These are phyloP conservation scores for Trichogramma evanescens DNA, from an alignment of 2,888 invertebrate genomes.

Conservation along the genomic window DNA sequence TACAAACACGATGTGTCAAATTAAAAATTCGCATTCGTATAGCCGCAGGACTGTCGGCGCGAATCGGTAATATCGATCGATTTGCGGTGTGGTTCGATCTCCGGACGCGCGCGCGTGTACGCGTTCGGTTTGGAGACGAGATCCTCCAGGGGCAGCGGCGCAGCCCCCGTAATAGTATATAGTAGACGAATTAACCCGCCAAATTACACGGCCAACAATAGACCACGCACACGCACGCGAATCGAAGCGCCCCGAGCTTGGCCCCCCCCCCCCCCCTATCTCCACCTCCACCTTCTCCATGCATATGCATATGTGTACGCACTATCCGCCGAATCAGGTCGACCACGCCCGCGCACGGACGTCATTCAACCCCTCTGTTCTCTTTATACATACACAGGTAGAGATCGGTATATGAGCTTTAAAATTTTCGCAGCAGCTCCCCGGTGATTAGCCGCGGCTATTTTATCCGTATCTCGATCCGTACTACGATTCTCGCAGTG, in stretches of 20 bases:
- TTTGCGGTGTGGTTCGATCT: conserved; percentile 42
- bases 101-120: neutral
- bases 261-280: neutral
- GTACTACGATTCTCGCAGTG: no score
- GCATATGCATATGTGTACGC: neutral
- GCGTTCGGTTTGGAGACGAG: neutral
- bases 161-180: conserved; percentile 20
- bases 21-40: no score
- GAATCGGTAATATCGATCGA: conserved; percentile 36
- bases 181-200: conserved; percentile 41
- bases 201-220: conserved; percentile 45
- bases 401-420: no score
- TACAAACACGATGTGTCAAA: no score
- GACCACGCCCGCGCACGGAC: conserved; percentile 30
- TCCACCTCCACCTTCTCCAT: neutral
- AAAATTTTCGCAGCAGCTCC: no score
- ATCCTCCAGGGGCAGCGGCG: conserved; percentile 21
- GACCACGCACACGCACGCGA: conserved; percentile 28
- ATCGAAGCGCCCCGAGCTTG: conserved; percentile 31
- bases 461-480: no score
- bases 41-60: no score
- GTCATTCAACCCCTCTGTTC: no score
- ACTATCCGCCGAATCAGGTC: neutral
- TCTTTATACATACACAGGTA: no score
- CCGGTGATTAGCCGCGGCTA: no score